Evolutionary conservation across 2,797 vertebrate species (phyloP), one percentile per base, ranked within the genome.

Genomic region (Kryptolebias ocellatus): DNA sequence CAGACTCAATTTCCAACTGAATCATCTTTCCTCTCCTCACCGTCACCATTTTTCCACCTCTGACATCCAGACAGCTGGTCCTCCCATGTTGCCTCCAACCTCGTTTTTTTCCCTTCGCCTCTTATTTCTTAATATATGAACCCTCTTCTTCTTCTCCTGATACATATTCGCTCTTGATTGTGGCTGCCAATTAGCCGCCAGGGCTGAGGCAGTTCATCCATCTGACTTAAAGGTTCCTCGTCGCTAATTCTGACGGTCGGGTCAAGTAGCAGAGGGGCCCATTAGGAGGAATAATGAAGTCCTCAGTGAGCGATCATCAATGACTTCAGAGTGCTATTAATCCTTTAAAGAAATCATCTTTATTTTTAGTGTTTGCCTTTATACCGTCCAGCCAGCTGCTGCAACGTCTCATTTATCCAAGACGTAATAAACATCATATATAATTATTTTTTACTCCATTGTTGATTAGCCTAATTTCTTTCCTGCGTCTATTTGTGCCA

Each of bases 251-350:
- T 89, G 91, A 92, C 85, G 80, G 75, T 70, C 70, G 70, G 92
- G 92, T 93, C 91, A 93, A 92, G 89, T 89, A 88, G 89, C 83
- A 27, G 78, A 87, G 87, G 85, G 87, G 80, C 76, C 85, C 88
- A 93, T 93, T 94, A 93, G 93, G 92, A 91, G 89, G 84, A 86
- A 91, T 91, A 93, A 93, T 91, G 89, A 92, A 92, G 92, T 90
- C 91, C 82, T 89, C 86, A 83, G 88, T 92, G 90, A 93, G 82
- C 68, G 89, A 92, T 93, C 87, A 82, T 86, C 88, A 78, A 56
- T 80, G 87, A 80, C 81, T 83, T 81, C 73, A 71, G 77, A 87
- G 81, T 46, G 73, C 86, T 67, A 92, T 93, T 87, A 89, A 91
- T 92, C 88, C 83, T 84, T 80, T 83, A 78, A 83, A 87, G 79